Percentiles rank a stretch among this genome's conserved stretches.
phyloP scores from a whole-genome alignment of 2,113 vertebrate species.

The Glaucomys volans region DNA sequence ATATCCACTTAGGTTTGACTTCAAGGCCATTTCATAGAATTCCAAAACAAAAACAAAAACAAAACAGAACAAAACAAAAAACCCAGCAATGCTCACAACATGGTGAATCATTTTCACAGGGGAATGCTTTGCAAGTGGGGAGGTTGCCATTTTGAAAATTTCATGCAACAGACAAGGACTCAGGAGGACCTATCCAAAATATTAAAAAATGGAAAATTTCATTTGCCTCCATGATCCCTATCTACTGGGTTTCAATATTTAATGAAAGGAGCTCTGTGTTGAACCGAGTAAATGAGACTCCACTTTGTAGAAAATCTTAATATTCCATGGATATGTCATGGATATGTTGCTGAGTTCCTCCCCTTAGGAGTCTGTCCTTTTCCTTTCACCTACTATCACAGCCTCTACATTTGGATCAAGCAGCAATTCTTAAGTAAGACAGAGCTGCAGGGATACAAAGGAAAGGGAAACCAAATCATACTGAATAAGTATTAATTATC shows the following conservation, averaged over 20 bases:
- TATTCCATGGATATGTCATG: constrained; percentile 80
- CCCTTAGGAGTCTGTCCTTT: constrained; percentile 82
- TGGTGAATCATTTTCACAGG: not conserved
- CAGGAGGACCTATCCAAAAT: not conserved
- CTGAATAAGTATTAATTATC: not conserved
- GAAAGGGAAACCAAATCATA: not conserved
- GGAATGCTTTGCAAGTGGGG: not conserved
- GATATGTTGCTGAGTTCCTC: constrained; percentile 68
- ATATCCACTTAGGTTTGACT: not conserved
- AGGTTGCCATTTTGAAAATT: not conserved
- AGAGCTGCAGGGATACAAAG: not conserved
- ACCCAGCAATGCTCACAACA: not conserved
- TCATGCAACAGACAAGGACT: not conserved
- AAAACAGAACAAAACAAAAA: not conserved
- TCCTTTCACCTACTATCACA: constrained; percentile 75
- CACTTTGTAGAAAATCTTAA: constrained; percentile 37
- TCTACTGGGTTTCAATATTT: not conserved
- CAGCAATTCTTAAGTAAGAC: constrained; percentile 78
- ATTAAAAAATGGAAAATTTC: constrained; percentile 4
- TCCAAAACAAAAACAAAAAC: not conserved
- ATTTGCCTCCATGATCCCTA: not conserved
- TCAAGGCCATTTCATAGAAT: not conserved
- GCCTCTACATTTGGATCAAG: constrained; percentile 78
- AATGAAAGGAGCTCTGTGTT: not conserved
- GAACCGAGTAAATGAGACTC: not conserved